phyloP scores from a whole-genome alignment of 2,797 vertebrate species.

The Sus cebifrons region DNA sequence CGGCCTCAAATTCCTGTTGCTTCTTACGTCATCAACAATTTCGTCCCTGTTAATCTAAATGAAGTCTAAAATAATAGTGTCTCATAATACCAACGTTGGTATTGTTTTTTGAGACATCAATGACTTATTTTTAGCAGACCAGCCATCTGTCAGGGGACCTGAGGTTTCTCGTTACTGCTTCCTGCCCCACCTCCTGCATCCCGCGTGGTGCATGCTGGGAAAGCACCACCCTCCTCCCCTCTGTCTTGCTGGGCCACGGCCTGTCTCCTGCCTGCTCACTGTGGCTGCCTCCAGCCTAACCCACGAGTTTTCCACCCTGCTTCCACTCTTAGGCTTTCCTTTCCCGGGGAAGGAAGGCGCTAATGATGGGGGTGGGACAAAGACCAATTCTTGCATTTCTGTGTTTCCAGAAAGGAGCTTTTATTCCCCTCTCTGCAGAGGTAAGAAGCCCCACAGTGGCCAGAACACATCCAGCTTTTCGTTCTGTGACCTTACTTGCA shows the following conservation, averaged over 20 bases:
- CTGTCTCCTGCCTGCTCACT: neutral
- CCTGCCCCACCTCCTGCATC: neutral
- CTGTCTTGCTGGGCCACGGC: neutral
- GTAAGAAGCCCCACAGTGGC: neutral
- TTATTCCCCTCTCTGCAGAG: neutral
- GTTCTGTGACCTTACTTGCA: neutral
- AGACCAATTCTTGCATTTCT: neutral
- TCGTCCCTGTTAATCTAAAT: neutral
- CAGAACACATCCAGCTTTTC: constrained; percentile 12
- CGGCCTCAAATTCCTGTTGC: neutral
- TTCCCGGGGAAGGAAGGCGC: neutral
- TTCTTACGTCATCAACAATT: neutral
- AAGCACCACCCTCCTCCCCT: neutral
- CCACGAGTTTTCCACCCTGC: neutral
- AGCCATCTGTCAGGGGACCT: neutral
- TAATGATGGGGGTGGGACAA: neutral
- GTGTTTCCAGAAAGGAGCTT: constrained; percentile 26
- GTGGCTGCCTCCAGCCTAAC: neutral
- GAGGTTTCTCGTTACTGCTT: neutral
- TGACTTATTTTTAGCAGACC: neutral
- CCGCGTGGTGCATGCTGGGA: neutral
- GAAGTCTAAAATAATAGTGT: constrained; percentile 41
- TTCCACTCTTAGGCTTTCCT: neutral
- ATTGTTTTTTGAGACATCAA: constrained; percentile 9
- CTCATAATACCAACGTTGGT: neutral